Base-by-base conservation (phyloP, 2,797 vertebrate genomes). In the Labroides dimidiatus region DNA sequence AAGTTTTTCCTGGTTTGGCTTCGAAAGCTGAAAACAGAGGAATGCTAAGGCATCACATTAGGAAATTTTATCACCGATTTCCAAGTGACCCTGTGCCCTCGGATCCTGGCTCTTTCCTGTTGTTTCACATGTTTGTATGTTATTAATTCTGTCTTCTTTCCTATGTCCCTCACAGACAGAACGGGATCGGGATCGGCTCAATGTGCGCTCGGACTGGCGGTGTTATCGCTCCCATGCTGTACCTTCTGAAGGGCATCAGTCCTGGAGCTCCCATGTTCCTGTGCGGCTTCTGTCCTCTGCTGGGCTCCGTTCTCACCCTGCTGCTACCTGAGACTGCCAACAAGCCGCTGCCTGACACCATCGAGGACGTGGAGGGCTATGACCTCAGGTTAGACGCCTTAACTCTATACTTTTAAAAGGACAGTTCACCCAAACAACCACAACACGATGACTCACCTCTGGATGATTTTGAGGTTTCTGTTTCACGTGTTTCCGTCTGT, bases 151-250 rank as follows among this genome's bases (percentile, higher is more conserved):
- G 10, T 20, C 15, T 12, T 53, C 23, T 6, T 20, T 16, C 20
- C 48, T 19, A n/a, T 24, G 6, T 59, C 37, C 17, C 56, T 67
- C 20, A 3, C 76, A 93, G 93, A 73, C 93, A 93, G 71, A 93
- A 82, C 12, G 92, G 93, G 16, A 93, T 93, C 7, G 92, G 92
- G 0, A 81, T 93, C 1, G 71, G 85, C 30, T 93, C 91, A 47
- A 90, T 91, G 92, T 93, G 88, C 10, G 92, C 92, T 6, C 84
- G 93, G 9, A 71, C n/a, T 0, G 93, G 93, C 1, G 93, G 93
- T 1, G 90, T 91, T 44, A 72, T 93, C 66, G 88, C 92, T 12
- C 92, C 91, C 43, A 75, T 92, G 75, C 76, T 93, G 69, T 72
- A 89, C 74, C 84, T 93, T 10, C 60, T 92, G 68, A 83, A 50